phyloP scores from a whole-genome alignment of 2,888 invertebrate genomes.

The Trichogramma dendrolimi region DNA sequence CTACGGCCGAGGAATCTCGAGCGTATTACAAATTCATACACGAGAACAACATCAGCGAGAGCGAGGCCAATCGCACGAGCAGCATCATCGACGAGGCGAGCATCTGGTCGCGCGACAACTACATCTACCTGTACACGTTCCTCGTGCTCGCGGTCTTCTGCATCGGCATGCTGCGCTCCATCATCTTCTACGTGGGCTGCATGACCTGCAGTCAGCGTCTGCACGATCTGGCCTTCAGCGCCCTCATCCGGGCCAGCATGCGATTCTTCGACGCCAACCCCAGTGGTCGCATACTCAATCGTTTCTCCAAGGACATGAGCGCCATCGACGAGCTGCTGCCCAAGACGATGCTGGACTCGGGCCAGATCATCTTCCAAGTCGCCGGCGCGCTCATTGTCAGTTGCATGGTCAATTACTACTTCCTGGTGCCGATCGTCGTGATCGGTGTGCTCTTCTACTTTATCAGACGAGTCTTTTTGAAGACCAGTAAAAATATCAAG shows the following conservation, averaged over 20 bases:
- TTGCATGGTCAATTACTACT: conserved; percentile 61
- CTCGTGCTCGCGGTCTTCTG: conserved; percentile 53
- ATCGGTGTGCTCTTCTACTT: conserved; percentile 59
- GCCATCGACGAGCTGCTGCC: conserved; percentile 72
- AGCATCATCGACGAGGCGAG: conserved; percentile 10
- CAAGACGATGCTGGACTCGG: conserved; percentile 61
- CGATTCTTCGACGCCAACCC: conserved; percentile 82
- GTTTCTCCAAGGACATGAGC: conserved; percentile 81
- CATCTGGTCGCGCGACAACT: conserved; percentile 34
- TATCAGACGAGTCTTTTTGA: conserved; percentile 62
- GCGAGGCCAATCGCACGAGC: background rate
- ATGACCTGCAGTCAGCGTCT: conserved; percentile 55
- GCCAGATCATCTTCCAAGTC: conserved; percentile 53
- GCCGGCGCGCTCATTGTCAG: conserved; percentile 62
- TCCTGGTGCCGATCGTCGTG: conserved; percentile 59
- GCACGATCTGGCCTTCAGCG: conserved; percentile 57
- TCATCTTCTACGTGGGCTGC: conserved; percentile 52
- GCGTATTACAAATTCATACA: conserved; percentile 9
- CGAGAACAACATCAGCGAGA: background rate
- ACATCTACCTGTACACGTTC: conserved; percentile 61
- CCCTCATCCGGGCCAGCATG: conserved; percentile 58
- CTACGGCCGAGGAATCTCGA: conserved; percentile 24
- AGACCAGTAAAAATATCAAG: conserved; percentile 70
- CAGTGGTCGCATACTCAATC: conserved; percentile 71
- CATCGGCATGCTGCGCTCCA: conserved; percentile 52